Conservation (phyloP, 2,113 vertebrate species). For the Seriola quinqueradiata region DNA sequence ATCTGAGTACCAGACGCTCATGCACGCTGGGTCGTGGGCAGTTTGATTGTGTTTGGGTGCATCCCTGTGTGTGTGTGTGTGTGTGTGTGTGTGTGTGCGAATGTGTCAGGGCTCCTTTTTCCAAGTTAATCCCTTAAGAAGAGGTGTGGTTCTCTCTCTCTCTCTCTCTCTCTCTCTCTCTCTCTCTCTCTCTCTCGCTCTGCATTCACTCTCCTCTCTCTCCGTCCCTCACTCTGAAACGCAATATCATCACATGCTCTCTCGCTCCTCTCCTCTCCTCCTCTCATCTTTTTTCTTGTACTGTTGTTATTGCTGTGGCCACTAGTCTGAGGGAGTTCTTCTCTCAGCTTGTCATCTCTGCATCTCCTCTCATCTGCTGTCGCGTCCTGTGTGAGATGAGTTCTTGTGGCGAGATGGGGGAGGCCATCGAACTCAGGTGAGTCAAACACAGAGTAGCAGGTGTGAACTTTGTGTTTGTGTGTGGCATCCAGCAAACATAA, state of each 20-base stretch:
- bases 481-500: background rate
- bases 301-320: conserved; percentile 42
- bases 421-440: conserved; percentile 84
- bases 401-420: conserved; percentile 79
- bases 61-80: conserved; percentile 22
- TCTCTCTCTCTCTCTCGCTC: conserved; percentile 23
- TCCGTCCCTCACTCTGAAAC: conserved; percentile 56
- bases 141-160: conserved; percentile 80
- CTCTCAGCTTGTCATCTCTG: conserved; percentile 56
- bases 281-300: conserved; percentile 51
- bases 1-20: conserved; percentile 37
- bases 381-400: conserved; percentile 71
- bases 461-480: conserved; percentile 10
- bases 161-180: conserved; percentile 52
- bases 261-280: conserved; percentile 62
- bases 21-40: conserved; percentile 32
- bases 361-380: conserved; percentile 44
- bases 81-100: conserved; percentile 34
- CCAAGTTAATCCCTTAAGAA: conserved; percentile 84
- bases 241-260: conserved; percentile 69
- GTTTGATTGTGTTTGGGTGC: conserved; percentile 57
- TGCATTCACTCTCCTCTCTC: conserved; percentile 58
- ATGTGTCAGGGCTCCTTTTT: conserved; percentile 65
- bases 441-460: conserved; percentile 41
- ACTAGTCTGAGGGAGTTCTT: conserved; percentile 49